Evolutionary conservation across 2,113 vertebrate species (phyloP).

Genomic region (Typhlomys cinereus): DNA sequence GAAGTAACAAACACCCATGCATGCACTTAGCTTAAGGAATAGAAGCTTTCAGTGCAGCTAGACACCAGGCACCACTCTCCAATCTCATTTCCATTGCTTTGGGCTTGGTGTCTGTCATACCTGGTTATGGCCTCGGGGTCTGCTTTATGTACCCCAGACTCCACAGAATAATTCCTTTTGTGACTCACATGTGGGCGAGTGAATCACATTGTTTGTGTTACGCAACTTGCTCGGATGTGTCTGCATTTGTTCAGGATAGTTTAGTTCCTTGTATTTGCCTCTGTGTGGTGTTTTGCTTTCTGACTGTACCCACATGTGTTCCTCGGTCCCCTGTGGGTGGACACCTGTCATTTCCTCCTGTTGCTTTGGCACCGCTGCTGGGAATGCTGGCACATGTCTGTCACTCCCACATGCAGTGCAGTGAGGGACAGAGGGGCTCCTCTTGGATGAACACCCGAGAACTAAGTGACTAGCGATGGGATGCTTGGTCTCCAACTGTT

Average conservation of each 20-base stretch:
- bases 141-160: neutral
- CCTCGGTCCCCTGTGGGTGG: neutral
- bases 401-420: rapidly evolving
- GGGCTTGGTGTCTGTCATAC: rapidly evolving
- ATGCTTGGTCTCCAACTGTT: neutral
- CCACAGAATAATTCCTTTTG: rapidly evolving
- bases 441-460: neutral
- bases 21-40: neutral
- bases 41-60: rapidly evolving
- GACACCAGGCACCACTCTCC: rapidly evolving
- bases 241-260: rapidly evolving
- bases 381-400: too few species aligned
- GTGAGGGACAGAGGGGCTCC: neutral
- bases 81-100: neutral
- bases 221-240: rapidly evolving
- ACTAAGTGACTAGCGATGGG: too few species aligned
- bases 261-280: neutral
- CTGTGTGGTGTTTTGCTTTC: neutral
- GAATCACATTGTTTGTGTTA: neutral
- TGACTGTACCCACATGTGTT: rapidly evolving
- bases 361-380: rapidly evolving
- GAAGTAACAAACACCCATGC: too few species aligned
- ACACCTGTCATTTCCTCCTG: neutral
- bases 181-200: rapidly evolving
- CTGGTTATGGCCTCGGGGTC: rapidly evolving